phyloP scores from a whole-genome alignment of 1,140 invertebrate genomes.

The Copidosoma floridanum region DNA sequence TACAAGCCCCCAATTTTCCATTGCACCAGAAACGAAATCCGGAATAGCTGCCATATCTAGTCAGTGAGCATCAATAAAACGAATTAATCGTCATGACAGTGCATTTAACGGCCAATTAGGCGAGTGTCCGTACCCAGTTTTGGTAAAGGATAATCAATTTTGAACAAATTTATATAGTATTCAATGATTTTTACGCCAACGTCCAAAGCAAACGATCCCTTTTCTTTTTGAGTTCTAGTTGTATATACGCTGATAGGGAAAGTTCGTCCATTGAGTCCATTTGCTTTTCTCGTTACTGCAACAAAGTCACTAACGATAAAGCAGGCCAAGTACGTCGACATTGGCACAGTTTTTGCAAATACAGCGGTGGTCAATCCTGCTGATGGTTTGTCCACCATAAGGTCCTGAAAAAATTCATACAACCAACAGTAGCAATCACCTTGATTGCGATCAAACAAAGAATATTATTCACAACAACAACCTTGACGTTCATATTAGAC shows the following conservation, averaged over 20 bases:
- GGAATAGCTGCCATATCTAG: conserved; percentile 91
- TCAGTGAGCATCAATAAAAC: conserved; percentile 30
- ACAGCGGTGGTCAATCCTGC: conserved; percentile 56
- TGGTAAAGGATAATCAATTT: conserved; percentile 80
- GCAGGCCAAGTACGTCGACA: conserved; percentile 90
- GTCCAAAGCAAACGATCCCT: conserved; percentile 77
- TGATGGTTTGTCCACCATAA: conserved; percentile 34
- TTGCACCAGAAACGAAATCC: conserved; percentile 92
- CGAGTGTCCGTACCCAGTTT: conserved; percentile 82
- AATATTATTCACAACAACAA: conserved; percentile 20
- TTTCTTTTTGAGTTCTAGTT: conserved; percentile 69
- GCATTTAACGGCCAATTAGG: background rate
- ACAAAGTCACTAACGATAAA: conserved; percentile 91
- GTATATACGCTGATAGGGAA: conserved; percentile 74
- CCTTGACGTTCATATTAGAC: conserved; percentile 72
- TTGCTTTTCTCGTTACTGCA: conserved; percentile 58
- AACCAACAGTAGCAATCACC: too few species aligned
- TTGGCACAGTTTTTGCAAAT: conserved; percentile 80
- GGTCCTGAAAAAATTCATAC: conserved; percentile 1
- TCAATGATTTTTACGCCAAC: conserved; percentile 77
- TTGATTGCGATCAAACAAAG: background rate
- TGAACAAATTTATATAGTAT: conserved; percentile 85
- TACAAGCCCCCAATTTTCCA: conserved; percentile 92
- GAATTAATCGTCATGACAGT: background rate
- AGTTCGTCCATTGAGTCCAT: conserved; percentile 55